phyloP scores from a whole-genome alignment of 2,113 vertebrate species.

The Deroptyus accipitrinus region DNA sequence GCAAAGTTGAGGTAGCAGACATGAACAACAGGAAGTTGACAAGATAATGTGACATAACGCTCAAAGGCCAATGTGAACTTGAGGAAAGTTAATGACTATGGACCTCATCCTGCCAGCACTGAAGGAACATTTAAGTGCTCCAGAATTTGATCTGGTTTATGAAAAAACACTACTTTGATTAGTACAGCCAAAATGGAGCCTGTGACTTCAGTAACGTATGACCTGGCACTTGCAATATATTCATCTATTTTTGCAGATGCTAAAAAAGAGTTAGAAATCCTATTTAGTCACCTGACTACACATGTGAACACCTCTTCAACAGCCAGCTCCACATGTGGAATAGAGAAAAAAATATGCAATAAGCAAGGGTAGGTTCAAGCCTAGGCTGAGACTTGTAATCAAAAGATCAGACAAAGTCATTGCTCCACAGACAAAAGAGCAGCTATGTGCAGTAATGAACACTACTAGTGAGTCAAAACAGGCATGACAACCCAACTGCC shows the following conservation, averaged over 20 bases:
- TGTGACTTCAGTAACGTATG: background rate
- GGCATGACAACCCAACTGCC: background rate
- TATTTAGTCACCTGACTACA: background rate
- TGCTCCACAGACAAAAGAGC: background rate
- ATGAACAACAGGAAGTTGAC: background rate
- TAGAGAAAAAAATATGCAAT: background rate
- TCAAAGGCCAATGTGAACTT: background rate
- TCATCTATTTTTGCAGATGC: background rate
- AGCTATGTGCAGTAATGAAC: background rate
- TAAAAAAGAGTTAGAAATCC: background rate
- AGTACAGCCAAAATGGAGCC: background rate
- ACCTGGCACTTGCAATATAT: background rate
- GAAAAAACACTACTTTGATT: background rate
- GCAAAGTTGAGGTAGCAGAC: background rate
- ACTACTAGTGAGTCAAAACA: background rate
- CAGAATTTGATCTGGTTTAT: background rate
- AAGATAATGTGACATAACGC: background rate
- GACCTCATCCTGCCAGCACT: background rate
- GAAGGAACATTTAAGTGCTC: background rate
- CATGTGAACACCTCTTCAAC: background rate
- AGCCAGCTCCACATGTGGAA: background rate
- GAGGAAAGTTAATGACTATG: background rate
- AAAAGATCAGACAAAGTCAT: background rate
- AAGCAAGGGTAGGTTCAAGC: background rate
- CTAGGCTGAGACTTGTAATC: background rate